Evolutionary conservation across 1,140 invertebrate genomes (phyloP), one percentile per base, ranked within the genome.

Genomic region (Eubasilissa regina): DNA sequence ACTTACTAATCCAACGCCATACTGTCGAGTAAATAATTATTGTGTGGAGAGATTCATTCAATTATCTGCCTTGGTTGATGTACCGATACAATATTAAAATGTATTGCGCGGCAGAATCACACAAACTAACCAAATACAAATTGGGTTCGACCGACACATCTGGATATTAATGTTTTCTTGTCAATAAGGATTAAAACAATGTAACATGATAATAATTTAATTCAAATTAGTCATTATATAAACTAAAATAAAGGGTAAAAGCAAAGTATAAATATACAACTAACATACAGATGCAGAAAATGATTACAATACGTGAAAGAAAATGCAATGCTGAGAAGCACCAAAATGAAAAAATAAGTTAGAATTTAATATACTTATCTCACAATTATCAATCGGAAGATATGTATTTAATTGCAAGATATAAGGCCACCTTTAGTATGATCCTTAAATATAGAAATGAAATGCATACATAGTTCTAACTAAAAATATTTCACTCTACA

Each of bases 361-460:
- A 66, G 35, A 66, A 66, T 44, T 66, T 44, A 35, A 44, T 44
- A 43, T 51, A 10, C 25, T 19, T 25, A 13, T 35, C 51, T 68
- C 75, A 66, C 75, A 68, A 75, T 73, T 60, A 60, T 76, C 25
- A 66, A 66, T 77, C 19, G 25, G 44, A 60, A 77, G 75, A 75
- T 75, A 75, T 75, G 74, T 64, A 19, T 58, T 8, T 45, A 60
- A 75, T 75, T 75, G 55, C 56, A 58, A 70, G 76, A 70, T n/a
- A 70, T 78, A 78, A 78, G 76, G 76, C 51, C 76, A 78, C 76
- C 45, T 77, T 78, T 47, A 78, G 13, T 48, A 75, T 62, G 74
- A 77, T 75, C 44, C 55, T 75, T 47, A 62, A 48, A 58, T 58
- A 21, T 62, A 48, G 15, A 55, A 60, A 35, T 75, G 43, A 75